Evolutionary conservation across 2,797 vertebrate species (phyloP).

Genomic region (Moxostoma hubbsi): DNA sequence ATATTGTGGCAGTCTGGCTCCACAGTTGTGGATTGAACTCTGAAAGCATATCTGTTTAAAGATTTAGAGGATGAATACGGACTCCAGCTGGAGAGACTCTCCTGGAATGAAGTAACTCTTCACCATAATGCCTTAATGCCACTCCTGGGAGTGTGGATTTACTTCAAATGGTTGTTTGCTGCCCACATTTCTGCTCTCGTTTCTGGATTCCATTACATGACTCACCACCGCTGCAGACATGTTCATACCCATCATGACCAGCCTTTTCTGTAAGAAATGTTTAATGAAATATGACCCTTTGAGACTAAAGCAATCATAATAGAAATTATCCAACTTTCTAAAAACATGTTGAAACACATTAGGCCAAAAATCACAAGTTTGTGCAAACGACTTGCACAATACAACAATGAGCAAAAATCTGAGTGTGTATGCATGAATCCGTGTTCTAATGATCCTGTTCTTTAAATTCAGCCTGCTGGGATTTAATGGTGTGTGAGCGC

Average conservation of each 20-base stretch:
- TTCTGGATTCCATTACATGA: conserved; percentile 37
- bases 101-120: conserved; percentile 42
- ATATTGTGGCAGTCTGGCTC: conserved; percentile 1
- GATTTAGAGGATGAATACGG: conserved; percentile 49
- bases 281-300: conserved; percentile 3
- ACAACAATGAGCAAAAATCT: too few relatives aligned
- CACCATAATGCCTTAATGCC: conserved; percentile 33
- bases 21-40: conserved; percentile 3
- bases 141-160: conserved; percentile 36
- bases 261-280: conserved; percentile 16
- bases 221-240: not conserved
- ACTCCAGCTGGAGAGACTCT: conserved; percentile 35
- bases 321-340: too few relatives aligned
- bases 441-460: not conserved
- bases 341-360: not conserved
- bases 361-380: not conserved
- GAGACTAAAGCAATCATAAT: not conserved
- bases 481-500: not conserved
- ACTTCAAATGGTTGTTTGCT: conserved; percentile 36
- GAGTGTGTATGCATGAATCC: not conserved
- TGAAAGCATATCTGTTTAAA: conserved; percentile 51
- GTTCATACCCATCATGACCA: conserved; percentile 9
- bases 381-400: not conserved
- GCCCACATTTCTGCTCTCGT: conserved; percentile 29
- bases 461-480: not conserved